phyloP scores from a whole-genome alignment of 1,140 invertebrate genomes.

The Galleria mellonella region DNA sequence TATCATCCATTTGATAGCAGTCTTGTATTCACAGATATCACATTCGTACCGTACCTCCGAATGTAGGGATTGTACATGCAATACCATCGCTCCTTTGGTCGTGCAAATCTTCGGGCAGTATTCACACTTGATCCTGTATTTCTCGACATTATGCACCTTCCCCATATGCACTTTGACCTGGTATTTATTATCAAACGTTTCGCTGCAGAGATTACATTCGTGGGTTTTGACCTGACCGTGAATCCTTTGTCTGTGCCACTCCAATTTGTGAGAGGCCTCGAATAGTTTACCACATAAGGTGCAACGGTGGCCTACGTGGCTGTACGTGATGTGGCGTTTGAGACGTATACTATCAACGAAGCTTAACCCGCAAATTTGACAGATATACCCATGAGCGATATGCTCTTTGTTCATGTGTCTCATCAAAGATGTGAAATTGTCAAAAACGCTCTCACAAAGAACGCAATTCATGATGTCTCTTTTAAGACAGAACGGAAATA shows the following conservation, averaged over 20 bases:
- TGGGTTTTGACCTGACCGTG: conserved; percentile 19
- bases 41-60: conserved; percentile 29
- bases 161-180: conserved; percentile 46
- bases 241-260: conserved; percentile 27
- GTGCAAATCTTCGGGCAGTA: conserved; percentile 37
- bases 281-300: conserved; percentile 28
- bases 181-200: conserved; percentile 26
- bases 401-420: conserved; percentile 41
- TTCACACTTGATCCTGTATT: conserved; percentile 40
- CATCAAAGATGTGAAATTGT: conserved; percentile 36
- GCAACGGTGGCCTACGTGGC: conserved; percentile 27
- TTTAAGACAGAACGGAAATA: conserved; percentile 32
- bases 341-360: conserved; percentile 30
- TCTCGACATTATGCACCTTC: conserved; percentile 42
- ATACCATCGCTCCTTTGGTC: conserved; percentile 36
- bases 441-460: conserved; percentile 21
- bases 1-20: conserved; percentile 35
- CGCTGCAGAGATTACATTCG: conserved; percentile 29
- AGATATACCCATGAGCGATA: conserved; percentile 25
- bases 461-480: conserved; percentile 27
- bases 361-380: conserved; percentile 39
- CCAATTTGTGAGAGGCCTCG: conserved; percentile 22
- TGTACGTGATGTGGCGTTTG: conserved; percentile 33
- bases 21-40: conserved; percentile 42
- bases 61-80: conserved; percentile 33